Evolutionary conservation across 2,888 invertebrate species (phyloP).

Genomic region (Pegoplata infirma): DNA sequence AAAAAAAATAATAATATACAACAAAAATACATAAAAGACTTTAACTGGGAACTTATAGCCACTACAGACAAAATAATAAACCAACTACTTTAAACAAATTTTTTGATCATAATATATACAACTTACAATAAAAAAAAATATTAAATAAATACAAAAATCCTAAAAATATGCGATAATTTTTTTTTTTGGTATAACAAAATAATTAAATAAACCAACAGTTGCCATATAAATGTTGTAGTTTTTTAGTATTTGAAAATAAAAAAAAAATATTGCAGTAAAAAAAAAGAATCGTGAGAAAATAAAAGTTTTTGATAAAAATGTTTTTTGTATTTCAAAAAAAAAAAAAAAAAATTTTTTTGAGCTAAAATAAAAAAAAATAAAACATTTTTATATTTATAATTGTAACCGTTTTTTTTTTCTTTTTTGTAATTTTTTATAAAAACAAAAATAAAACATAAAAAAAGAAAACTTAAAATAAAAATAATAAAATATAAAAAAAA

Average conservation of each 20-base stretch:
- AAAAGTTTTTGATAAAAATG: conserved; percentile 52
- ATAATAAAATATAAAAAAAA: conserved; percentile 9
- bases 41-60: conserved; percentile 64
- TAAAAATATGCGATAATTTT: conserved; percentile 50
- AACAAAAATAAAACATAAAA: conserved; percentile 29
- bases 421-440: conserved; percentile 58
- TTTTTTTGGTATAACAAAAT: background rate
- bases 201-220: conserved; percentile 44
- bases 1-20: conserved; percentile 44
- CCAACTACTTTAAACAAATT: conserved; percentile 56
- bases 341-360: conserved; percentile 30
- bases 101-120: conserved; percentile 53
- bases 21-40: conserved; percentile 56
- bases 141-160: conserved; percentile 24
- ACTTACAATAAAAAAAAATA: conserved; percentile 31
- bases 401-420: conserved; percentile 39
- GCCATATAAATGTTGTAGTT: conserved; percentile 46
- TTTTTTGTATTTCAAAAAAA: conserved; percentile 46
- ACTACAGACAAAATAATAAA: conserved; percentile 59
- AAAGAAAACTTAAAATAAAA: conserved; percentile 38
- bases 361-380: background rate
- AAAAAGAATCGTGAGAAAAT: conserved; percentile 18
- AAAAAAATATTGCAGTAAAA: background rate
- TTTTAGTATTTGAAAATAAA: conserved; percentile 14
- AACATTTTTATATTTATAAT: conserved; percentile 51